Conservation (phyloP, 2,888 invertebrate genomes). For the Melitaea athalia region DNA sequence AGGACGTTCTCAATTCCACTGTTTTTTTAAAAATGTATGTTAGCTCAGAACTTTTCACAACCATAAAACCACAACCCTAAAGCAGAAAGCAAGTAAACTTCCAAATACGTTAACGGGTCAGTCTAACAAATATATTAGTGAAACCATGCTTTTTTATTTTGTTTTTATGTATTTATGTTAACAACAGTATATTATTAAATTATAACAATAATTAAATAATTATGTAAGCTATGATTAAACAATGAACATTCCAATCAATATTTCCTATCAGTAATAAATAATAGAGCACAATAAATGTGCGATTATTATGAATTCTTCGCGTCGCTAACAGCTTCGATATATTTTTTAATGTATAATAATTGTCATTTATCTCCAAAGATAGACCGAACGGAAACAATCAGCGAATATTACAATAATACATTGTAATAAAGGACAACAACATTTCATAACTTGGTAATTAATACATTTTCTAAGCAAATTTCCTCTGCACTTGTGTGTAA, state of each 20-base stretch:
- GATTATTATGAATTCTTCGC: slow-evolving; percentile 22
- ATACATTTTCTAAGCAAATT: slow-evolving; percentile 4
- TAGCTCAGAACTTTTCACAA: too few species aligned
- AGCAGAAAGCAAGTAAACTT: too few species aligned
- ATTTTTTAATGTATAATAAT: slow-evolving; percentile 21
- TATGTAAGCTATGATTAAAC: background rate
- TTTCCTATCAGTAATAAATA: slow-evolving; percentile 19
- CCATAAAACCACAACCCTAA: too few species aligned
- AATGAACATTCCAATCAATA: slow-evolving; percentile 16
- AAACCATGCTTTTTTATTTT: too few species aligned
- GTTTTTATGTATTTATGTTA: too few species aligned
- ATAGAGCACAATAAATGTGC: slow-evolving; percentile 16
- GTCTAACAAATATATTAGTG: too few species aligned
- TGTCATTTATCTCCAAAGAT: slow-evolving; percentile 20
- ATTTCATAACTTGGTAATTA: slow-evolving; percentile 1
- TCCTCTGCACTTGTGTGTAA: background rate
- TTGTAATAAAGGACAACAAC: slow-evolving; percentile 3
- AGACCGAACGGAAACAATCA: background rate
- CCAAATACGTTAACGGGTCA: too few species aligned
- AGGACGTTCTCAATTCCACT: too few species aligned
- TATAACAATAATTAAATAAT: background rate
- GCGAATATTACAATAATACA: background rate
- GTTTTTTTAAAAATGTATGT: too few species aligned
- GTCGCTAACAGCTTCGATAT: slow-evolving; percentile 15
- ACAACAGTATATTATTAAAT: too few species aligned